Evolutionary conservation across 2,113 vertebrate genomes (phyloP), one percentile per base, ranked within the genome.

Genomic region (Cettia cetti): DNA sequence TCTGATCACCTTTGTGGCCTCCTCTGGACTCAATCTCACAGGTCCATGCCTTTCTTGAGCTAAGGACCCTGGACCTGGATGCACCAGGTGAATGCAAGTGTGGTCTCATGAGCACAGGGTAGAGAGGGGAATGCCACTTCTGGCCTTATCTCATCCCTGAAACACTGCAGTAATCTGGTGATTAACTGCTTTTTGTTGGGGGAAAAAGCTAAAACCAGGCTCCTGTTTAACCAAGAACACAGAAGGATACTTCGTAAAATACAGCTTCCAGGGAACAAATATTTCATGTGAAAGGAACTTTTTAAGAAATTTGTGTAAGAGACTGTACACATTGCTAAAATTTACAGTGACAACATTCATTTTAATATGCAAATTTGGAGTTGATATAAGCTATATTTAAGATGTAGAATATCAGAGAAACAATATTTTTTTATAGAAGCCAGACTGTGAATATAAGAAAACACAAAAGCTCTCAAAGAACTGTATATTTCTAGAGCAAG

Each of bases 311-410:
- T 68, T 66, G 6, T 44, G 11, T 40, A 77, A 88, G 72, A 24
- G 44, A 33, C 28, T 89, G n/a, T 57, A 52, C 9, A 71, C 24
- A 64, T 49, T 78, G 22, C 26, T 83, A 82, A 75, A 92, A 84
- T 93, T 92, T 92, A 96, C 16, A 27, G 37, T 28, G 20, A 35
- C n/a, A 88, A 64, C 20, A 24, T 64, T 84, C 2, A 90, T 88
- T 84, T 83, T 35, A 93, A 65, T 84, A 92, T 86, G 86, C 26
- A 92, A 92, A 94, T 97, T 86, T 71, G 59, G 40, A 75, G 52
- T 78, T 78, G 31, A 78, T 75, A 57, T 26, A 83, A 69, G 39
- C 20, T 81, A 13, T 93, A 78, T 94, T 92, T 95, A 69, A 82
- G n/a, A 68, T 56, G 4, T n/a, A 75, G 14, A 45, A 42, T 63